Conservation (phyloP, 2,888 invertebrate genomes). For the Mylabris sibirica region DNA sequence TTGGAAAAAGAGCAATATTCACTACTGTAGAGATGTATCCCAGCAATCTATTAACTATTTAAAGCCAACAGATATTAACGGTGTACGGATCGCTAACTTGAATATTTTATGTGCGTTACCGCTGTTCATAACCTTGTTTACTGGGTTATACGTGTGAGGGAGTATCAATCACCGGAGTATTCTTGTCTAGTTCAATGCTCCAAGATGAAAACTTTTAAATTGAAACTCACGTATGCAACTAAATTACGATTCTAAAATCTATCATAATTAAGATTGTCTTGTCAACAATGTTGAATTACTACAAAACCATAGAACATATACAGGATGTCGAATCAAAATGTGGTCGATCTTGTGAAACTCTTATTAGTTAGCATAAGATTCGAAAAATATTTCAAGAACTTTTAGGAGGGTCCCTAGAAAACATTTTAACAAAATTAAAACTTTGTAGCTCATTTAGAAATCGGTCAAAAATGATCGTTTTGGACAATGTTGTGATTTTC, state of each 20-base stretch:
- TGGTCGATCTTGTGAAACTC: no score
- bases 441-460: no score
- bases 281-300: background rate
- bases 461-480: no score
- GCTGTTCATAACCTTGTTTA: slow-evolving; percentile 52
- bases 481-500: no score
- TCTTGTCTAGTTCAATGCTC: slow-evolving; percentile 18
- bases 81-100: slow-evolving; percentile 42
- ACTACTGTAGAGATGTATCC: slow-evolving; percentile 47
- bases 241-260: slow-evolving; percentile 26
- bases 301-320: no score
- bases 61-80: slow-evolving; percentile 50
- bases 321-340: no score
- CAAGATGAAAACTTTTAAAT: slow-evolving; percentile 22
- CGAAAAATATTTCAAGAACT: no score
- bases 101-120: slow-evolving; percentile 46
- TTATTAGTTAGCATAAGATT: no score
- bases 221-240: slow-evolving; percentile 30
- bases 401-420: no score
- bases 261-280: slow-evolving; percentile 20
- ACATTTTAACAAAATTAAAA: no score
- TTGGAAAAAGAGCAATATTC: slow-evolving; percentile 27
- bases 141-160: slow-evolving; percentile 48
- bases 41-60: slow-evolving; percentile 52
- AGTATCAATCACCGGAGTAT: slow-evolving; percentile 47